Evolutionary conservation across 1,140 invertebrate species (phyloP).

Genomic region (Drosophila lacertosa): DNA sequence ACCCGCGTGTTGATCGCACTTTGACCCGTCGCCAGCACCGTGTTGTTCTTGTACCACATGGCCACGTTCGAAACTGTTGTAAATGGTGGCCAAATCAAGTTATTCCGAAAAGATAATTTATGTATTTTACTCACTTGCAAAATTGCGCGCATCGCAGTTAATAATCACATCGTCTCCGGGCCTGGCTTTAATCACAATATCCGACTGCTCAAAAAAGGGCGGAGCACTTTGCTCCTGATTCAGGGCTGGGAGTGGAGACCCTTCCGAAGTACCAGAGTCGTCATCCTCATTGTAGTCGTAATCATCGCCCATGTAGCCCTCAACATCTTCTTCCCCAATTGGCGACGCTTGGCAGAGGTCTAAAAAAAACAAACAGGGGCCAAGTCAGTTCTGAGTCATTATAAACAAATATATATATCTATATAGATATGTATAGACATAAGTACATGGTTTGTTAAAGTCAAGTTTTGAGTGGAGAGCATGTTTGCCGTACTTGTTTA

Average conservation of each 20-base stretch:
- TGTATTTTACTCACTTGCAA: conserved; percentile 58
- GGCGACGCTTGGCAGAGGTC: conserved; percentile 45
- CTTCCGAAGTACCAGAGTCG: conserved; percentile 9
- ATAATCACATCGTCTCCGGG: conserved; percentile 65
- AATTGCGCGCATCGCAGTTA: conserved; percentile 72
- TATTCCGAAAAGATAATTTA: not conserved
- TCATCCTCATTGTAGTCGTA: conserved; percentile 52
- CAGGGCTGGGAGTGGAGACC: not conserved
- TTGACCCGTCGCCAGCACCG: conserved; percentile 54
- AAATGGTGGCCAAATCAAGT: not conserved
- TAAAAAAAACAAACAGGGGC: conserved; percentile 6
- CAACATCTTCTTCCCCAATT: not conserved
- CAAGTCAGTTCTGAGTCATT: conserved; percentile 5
- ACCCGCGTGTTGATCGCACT: conserved; percentile 49
- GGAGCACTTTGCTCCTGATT: not conserved
- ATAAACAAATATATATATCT: not conserved
- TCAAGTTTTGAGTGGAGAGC: conserved; percentile 7
- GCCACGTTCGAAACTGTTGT: conserved; percentile 69
- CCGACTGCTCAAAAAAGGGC: conserved; percentile 65
- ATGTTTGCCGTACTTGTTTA: conserved; percentile 28
- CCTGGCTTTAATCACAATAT: conserved; percentile 47
- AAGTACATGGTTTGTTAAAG: not conserved
- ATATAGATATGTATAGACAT: no score
- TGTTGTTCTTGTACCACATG: conserved; percentile 73
- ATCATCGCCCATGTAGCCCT: conserved; percentile 56